These are phyloP conservation scores for Xestia rhomboidea DNA, from an alignment of 2,888 invertebrate genomes.

Conservation along the genomic window DNA sequence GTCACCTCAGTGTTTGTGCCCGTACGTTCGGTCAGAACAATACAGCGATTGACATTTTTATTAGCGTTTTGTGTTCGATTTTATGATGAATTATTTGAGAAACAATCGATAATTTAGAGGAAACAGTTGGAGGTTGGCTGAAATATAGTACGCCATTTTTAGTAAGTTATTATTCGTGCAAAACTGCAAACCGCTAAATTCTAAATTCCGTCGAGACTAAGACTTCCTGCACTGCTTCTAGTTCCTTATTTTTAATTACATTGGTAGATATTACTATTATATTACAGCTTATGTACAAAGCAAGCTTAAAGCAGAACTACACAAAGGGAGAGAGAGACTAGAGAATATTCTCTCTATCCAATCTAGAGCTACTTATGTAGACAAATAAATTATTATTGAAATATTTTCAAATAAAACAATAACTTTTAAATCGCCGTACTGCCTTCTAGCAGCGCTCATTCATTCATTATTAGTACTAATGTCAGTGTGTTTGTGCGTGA, in stretches of 20 bases:
- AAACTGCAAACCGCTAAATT: not conserved
- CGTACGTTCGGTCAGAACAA: conserved; percentile 75
- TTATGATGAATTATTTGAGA: conserved; percentile 59
- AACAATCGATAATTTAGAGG: conserved; percentile 53
- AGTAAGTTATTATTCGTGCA: not conserved
- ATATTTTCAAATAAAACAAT: not conserved
- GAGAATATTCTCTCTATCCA: not conserved
- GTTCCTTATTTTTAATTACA: not conserved
- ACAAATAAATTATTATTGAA: not conserved
- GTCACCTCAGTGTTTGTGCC: conserved; percentile 61
- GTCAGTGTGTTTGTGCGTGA: conserved; percentile 47
- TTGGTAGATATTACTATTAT: not conserved
- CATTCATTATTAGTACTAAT: conserved; percentile 49
- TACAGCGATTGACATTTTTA: conserved; percentile 81
- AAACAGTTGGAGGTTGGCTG: conserved; percentile 20
- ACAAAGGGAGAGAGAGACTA: not conserved
- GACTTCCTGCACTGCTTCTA: not conserved
- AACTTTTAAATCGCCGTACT: conserved; percentile 48
- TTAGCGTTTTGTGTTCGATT: conserved; percentile 66
- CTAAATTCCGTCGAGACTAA: not conserved
- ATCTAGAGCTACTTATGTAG: not conserved
- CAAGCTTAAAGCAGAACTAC: not conserved
- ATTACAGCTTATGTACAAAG: not conserved
- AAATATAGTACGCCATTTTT: not conserved
- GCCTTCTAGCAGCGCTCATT: conserved; percentile 5